Base-by-base conservation (phyloP, 2,888 invertebrate genomes). In the Barypeithes pellucidus region DNA sequence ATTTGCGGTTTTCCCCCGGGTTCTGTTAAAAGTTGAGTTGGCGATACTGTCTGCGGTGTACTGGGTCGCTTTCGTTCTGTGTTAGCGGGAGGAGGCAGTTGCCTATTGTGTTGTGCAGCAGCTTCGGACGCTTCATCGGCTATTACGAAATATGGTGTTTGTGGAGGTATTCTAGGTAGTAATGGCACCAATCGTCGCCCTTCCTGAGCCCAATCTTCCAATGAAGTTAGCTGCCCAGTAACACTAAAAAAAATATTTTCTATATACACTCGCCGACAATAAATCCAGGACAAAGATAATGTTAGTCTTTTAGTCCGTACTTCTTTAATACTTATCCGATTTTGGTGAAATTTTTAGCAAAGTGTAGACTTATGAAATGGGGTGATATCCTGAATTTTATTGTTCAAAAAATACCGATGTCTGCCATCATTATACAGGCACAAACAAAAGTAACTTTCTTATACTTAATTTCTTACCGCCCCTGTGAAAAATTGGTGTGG, bases 121-220 rank as follows among this genome's bases (percentile, higher is more conserved):
- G 88, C 87, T 75, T 91, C 89, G 0, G 94, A 94, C 63, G 92
- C 90, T 84, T 92, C 93, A 85, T 95, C 95, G 12, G 96, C 96
- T 78, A 95, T 89, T 75, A 92, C 91, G 72, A 94, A 93, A 83
- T 94, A 94, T 43, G 93, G 93, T 5, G 96, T 95, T 82, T 95
- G 94, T 7, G 96, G 94, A 65, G 94, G 90, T n/a, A 93, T 90
- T 73, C 96, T 89, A 5, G 95, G 94, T 87, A 97, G 88, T 57
- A 96, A 87, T 1, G 97, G 96, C 80, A 95, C 91, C 74, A 92
- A 87, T 80, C 97, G 89, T 41, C 96, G 90, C 12, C 97, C 97
- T 86, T 97, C 97, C 79, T 94, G 90, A 77, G 93, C 91, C 97
- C 97, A 97, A 87, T 94, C 86, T 72, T 88, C 88, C 72, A 89